Conservation (phyloP, 2,797 vertebrate genomes). For the Melanitta fusca region DNA sequence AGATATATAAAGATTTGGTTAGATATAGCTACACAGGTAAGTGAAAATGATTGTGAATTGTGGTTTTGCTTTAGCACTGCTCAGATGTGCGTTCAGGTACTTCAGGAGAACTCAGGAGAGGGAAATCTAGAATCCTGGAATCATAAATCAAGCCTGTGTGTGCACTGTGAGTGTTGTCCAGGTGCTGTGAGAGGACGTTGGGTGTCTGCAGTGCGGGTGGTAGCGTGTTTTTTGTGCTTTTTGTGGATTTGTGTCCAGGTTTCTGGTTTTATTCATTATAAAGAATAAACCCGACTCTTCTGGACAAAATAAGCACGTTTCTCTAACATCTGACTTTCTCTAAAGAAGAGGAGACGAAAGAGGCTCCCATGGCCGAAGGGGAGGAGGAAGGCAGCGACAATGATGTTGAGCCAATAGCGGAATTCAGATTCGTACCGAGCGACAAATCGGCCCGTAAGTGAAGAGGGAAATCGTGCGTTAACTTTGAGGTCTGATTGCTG, state of each 20-base stretch:
- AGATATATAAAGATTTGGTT: too few relatives aligned
- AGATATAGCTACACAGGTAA: neutral
- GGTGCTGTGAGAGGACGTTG: neutral
- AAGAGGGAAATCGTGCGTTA: neutral
- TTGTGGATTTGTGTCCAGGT: neutral
- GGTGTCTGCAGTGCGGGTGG: rapidly evolving
- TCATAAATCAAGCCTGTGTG: neutral
- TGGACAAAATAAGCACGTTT: neutral
- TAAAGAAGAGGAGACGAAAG: constrained; percentile 83
- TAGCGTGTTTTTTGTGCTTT: neutral
- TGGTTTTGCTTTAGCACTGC: neutral
- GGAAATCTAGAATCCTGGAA: neutral
- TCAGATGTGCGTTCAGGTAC: too few relatives aligned
- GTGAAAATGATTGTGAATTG: rapidly evolving
- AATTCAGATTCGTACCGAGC: constrained; percentile 93
- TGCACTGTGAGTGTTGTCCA: rapidly evolving
- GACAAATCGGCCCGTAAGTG: constrained; percentile 91
- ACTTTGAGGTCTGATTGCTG: neutral
- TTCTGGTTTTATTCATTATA: neutral
- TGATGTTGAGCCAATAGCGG: constrained; percentile 85
- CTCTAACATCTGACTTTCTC: neutral
- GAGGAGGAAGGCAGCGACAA: constrained; percentile 84
- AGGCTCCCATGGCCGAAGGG: constrained; percentile 82
- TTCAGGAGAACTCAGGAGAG: too few relatives aligned
- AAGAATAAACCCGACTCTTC: neutral